Conservation (phyloP, 2,113 vertebrate species). For the Coracopsis vasa region DNA sequence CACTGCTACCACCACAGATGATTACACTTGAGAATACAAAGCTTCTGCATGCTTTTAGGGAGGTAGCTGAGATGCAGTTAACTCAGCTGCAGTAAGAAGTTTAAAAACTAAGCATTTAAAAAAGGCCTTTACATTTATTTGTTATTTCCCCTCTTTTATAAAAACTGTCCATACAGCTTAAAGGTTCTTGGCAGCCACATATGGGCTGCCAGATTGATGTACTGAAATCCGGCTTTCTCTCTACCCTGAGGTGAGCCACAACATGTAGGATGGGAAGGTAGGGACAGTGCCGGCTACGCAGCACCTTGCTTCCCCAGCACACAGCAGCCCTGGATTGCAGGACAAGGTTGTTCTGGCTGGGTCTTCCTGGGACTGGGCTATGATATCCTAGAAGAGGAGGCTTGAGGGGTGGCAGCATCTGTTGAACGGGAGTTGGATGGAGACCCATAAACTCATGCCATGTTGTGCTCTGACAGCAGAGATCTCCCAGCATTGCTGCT, state of each 20-base stretch:
- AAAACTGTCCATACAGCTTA: background rate
- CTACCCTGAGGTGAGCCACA: background rate
- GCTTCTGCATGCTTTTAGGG: background rate
- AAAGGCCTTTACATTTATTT: background rate
- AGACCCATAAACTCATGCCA: background rate
- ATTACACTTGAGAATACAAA: background rate
- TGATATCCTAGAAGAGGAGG: background rate
- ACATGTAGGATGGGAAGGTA: too few relatives aligned
- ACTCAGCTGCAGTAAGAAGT: background rate
- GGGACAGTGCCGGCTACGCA: too few relatives aligned
- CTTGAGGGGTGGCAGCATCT: background rate
- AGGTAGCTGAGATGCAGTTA: background rate
- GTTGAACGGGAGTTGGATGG: background rate
- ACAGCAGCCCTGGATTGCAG: background rate
- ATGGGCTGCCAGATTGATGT: background rate
- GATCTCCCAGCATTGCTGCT: background rate
- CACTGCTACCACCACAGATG: background rate
- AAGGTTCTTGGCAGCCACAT: background rate
- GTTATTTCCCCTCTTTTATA: background rate
- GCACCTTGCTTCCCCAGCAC: fast-evolving
- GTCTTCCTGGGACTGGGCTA: background rate
- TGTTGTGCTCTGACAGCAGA: background rate
- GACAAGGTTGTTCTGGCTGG: background rate
- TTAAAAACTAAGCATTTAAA: background rate
- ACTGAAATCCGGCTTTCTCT: background rate